Evolutionary conservation across 2,888 invertebrate genomes (phyloP).

Genomic region (Schrankia costaestrigalis): DNA sequence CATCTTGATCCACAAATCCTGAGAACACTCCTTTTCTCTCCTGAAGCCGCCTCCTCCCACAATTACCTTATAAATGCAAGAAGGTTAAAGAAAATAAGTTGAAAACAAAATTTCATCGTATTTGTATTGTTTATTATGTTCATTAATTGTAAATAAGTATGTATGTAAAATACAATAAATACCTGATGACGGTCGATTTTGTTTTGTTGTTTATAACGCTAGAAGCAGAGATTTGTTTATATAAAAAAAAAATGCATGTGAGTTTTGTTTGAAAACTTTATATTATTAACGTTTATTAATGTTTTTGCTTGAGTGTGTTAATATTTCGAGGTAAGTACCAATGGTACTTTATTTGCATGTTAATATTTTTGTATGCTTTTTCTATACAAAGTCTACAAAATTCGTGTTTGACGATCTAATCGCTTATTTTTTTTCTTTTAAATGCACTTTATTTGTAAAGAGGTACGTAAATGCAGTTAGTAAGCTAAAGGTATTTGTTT

Average conservation of each 20-base stretch:
- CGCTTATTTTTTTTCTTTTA: no score
- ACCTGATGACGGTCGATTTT: slow-evolving; percentile 25
- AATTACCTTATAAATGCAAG: slow-evolving; percentile 52
- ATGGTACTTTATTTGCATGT: not conserved
- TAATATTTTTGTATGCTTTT: not conserved
- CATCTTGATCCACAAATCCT: slow-evolving; percentile 38
- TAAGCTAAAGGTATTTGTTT: slow-evolving; percentile 17
- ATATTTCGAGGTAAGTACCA: slow-evolving; percentile 34
- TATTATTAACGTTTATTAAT: slow-evolving; percentile 5
- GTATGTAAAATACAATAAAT: slow-evolving; percentile 43
- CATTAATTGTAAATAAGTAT: slow-evolving; percentile 27
- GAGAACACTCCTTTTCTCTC: slow-evolving; percentile 13
- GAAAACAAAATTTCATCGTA: slow-evolving; percentile 28
- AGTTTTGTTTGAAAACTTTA: slow-evolving; percentile 12
- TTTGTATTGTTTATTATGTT: slow-evolving; percentile 10
- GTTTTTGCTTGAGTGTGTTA: slow-evolving; percentile 47
- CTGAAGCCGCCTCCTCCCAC: slow-evolving; percentile 22
- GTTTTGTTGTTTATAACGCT: slow-evolving; percentile 32
- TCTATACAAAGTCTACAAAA: no score
- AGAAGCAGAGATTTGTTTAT: slow-evolving; percentile 66
- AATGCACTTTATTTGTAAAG: no score
- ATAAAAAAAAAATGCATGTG: slow-evolving; percentile 6
- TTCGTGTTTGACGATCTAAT: no score
- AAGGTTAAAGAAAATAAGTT: slow-evolving; percentile 38
- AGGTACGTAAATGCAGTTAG: no score